phyloP scores from a whole-genome alignment of 2,888 invertebrate genomes.

The Netelia inedita region DNA sequence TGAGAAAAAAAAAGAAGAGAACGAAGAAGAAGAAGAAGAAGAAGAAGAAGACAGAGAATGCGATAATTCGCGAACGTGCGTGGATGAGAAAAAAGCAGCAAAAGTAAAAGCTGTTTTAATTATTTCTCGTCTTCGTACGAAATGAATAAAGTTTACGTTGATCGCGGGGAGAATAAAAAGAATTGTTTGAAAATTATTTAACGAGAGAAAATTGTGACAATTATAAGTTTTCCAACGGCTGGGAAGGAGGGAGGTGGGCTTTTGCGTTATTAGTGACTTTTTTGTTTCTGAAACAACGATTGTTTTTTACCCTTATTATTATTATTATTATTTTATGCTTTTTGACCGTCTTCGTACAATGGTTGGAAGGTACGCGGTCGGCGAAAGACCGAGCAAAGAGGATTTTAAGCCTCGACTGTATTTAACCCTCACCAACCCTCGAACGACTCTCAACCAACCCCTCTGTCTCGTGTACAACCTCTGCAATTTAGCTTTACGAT shows the following conservation, averaged over 20 bases:
- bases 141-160: background rate
- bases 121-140: background rate
- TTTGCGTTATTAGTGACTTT: too few species aligned
- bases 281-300: too few species aligned
- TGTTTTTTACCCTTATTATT: background rate
- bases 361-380: background rate
- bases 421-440: background rate
- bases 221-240: too few species aligned
- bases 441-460: background rate
- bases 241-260: too few species aligned
- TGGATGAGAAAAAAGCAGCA: background rate
- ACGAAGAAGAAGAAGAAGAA: background rate
- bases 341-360: background rate
- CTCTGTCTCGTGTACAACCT: constrained; percentile 45
- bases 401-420: constrained; percentile 21
- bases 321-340: background rate
- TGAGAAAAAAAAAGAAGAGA: background rate
- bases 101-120: background rate
- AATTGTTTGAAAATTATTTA: too few species aligned
- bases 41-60: background rate
- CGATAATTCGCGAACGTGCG: background rate
- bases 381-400: background rate
- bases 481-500: constrained; percentile 62
- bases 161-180: background rate
- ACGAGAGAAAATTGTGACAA: too few species aligned